phyloP scores from a whole-genome alignment of 2,113 vertebrate species.

The Ageneiosus marmoratus region DNA sequence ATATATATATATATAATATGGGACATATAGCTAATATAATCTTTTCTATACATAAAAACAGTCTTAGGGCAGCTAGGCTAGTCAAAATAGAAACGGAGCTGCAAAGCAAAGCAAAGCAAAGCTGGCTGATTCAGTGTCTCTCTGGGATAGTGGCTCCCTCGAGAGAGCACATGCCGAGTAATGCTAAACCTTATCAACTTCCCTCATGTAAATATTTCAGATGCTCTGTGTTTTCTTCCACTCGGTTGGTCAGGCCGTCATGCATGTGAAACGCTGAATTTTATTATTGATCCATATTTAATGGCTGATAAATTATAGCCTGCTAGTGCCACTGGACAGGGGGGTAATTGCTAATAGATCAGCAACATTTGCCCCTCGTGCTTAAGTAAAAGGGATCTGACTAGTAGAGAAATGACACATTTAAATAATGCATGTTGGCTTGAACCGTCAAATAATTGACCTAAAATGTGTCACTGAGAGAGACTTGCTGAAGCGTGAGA shows the following conservation, averaged over 20 bases:
- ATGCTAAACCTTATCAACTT: conserved; percentile 63
- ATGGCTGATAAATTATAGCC: conserved; percentile 62
- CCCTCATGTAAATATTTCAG: conserved; percentile 65
- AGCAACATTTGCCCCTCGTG: conserved; percentile 49
- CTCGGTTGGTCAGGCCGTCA: conserved; percentile 50
- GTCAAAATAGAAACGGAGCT: conserved; percentile 47
- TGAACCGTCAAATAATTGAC: conserved; percentile 58
- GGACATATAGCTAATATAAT: neutral
- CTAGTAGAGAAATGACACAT: conserved; percentile 53
- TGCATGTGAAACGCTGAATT: conserved; percentile 59
- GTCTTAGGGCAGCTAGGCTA: conserved; percentile 1
- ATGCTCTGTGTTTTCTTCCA: conserved; percentile 60
- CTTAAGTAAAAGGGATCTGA: conserved; percentile 48
- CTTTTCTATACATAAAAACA: neutral
- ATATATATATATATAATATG: no score
- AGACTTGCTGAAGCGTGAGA: conserved; percentile 52
- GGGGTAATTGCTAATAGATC: conserved; percentile 63
- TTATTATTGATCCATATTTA: conserved; percentile 65
- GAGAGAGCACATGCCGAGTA: conserved; percentile 55
- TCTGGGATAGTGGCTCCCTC: conserved; percentile 38
- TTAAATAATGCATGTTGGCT: conserved; percentile 62
- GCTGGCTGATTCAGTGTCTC: conserved; percentile 45
- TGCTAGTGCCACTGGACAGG: conserved; percentile 42
- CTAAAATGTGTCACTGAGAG: conserved; percentile 56
- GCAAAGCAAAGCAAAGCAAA: conserved; percentile 38